Evolutionary conservation across 2,113 vertebrate genomes (phyloP).

Genomic region (Thymallus thymallus): DNA sequence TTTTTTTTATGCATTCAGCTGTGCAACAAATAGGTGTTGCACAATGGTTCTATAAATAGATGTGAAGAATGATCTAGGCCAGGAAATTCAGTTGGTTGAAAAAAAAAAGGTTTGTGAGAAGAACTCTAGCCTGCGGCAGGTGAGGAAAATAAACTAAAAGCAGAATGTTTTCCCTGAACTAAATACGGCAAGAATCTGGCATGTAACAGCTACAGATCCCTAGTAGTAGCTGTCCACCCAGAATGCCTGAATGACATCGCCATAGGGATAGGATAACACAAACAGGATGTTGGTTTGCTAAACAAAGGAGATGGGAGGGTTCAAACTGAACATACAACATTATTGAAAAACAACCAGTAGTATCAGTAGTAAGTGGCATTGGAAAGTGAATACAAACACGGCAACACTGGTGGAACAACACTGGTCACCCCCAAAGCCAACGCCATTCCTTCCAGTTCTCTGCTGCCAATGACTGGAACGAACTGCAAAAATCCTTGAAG

Average conservation of each 20-base stretch:
- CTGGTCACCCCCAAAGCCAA: too few species aligned
- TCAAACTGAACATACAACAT: conserved; percentile 3
- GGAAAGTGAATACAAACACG: not conserved
- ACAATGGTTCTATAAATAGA: not conserved
- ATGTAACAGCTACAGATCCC: not conserved
- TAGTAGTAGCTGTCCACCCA: not conserved
- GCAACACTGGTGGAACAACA: too few species aligned
- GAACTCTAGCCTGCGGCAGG: not conserved
- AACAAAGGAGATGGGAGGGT: not conserved
- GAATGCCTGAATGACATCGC: not conserved
- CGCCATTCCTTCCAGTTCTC: too few species aligned
- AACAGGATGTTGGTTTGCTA: conserved; percentile 2
- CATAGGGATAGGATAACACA: conserved; percentile 5
- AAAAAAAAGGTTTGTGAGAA: not conserved
- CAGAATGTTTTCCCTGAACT: too few species aligned
- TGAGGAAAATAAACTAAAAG: not conserved
- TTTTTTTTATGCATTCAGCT: not conserved
- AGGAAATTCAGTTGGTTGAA: not conserved
- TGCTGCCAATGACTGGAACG: too few species aligned
- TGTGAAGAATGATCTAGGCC: not conserved
- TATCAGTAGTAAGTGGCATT: not conserved
- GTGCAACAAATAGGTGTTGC: not conserved
- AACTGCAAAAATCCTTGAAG: too few species aligned
- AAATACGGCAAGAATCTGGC: not conserved
- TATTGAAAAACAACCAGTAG: not conserved